Conservation (phyloP, 2,888 invertebrate genomes). For the Hypolimnas misippus region DNA sequence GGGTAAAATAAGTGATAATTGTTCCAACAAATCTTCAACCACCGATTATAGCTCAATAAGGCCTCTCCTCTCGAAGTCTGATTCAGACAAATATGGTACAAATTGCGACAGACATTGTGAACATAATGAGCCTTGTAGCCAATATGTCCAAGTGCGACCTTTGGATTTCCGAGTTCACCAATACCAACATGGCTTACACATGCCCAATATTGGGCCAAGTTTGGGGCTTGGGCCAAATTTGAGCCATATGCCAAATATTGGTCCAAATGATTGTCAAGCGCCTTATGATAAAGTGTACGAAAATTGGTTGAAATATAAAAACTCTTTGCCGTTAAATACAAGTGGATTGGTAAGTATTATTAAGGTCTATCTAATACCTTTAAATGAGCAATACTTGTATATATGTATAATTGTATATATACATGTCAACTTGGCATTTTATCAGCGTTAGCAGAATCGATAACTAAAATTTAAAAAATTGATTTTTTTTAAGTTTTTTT, state of each 20-base stretch:
- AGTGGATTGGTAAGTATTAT: slow-evolving; percentile 67
- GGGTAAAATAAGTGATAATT: slow-evolving; percentile 77
- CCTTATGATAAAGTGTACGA: slow-evolving; percentile 78
- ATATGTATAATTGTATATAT: no score
- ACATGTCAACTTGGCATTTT: no score
- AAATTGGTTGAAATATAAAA: slow-evolving; percentile 83
- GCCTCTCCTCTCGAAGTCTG: slow-evolving; percentile 70
- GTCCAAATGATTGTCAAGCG: slow-evolving; percentile 59
- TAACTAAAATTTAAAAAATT: no score
- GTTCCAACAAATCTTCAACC: slow-evolving; percentile 75
- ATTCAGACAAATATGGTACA: slow-evolving; percentile 69
- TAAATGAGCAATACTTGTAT: no score
- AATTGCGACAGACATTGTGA: slow-evolving; percentile 69
- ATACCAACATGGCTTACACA: slow-evolving; percentile 46
- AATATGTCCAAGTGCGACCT: slow-evolving; percentile 73
- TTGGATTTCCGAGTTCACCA: slow-evolving; percentile 64
- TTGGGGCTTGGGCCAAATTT: slow-evolving; percentile 57
- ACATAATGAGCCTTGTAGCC: slow-evolving; percentile 68
- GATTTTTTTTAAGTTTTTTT: no score
- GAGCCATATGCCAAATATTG: slow-evolving; percentile 33
- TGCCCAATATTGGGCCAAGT: slow-evolving; percentile 63
- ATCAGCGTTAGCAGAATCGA: no score
- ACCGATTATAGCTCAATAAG: slow-evolving; percentile 75
- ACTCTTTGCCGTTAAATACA: slow-evolving; percentile 75
- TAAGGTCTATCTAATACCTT: no score